phyloP scores from a whole-genome alignment of 2,797 vertebrate species.

The Thunnus albacares region DNA sequence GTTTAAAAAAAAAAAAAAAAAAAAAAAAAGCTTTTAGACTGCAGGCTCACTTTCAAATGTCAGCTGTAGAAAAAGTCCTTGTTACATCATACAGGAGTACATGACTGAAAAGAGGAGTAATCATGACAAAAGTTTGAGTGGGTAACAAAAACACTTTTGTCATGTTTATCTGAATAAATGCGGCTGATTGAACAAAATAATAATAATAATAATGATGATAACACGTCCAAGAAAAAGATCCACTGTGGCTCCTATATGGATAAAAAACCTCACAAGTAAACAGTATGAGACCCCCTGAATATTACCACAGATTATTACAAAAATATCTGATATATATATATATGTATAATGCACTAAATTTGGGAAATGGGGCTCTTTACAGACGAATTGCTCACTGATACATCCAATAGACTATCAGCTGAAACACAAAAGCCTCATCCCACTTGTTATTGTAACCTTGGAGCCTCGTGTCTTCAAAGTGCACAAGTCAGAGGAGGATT shows the following conservation, averaged over 20 bases:
- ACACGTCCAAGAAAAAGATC: not conserved
- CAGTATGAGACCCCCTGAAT: not conserved
- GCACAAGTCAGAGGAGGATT: slow-evolving; percentile 81
- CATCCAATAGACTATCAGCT: slow-evolving; percentile 23
- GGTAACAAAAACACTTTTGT: not conserved
- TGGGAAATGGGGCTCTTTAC: not conserved
- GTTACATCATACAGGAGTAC: not conserved
- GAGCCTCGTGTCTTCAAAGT: slow-evolving; percentile 75
- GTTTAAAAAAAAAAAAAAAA: not conserved
- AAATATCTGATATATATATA: not conserved
- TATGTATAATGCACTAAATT: not conserved
- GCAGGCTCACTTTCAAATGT: slow-evolving; percentile 66
- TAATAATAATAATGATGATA: too few species aligned
- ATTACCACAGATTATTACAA: not conserved
- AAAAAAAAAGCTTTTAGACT: slow-evolving; percentile 25
- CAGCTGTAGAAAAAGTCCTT: not conserved
- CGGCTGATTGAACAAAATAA: not conserved
- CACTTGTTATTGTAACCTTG: slow-evolving; percentile 73
- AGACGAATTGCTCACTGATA: slow-evolving; percentile 13
- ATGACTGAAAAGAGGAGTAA: not conserved
- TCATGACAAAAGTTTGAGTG: not conserved
- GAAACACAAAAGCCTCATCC: slow-evolving; percentile 48
- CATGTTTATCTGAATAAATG: slow-evolving; percentile 13
- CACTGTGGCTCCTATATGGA: not conserved
- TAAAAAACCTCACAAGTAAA: not conserved